These are phyloP conservation scores for Cardiocondyla obscurior DNA, from an alignment of 1,140 invertebrate species.

Conservation along the genomic window DNA sequence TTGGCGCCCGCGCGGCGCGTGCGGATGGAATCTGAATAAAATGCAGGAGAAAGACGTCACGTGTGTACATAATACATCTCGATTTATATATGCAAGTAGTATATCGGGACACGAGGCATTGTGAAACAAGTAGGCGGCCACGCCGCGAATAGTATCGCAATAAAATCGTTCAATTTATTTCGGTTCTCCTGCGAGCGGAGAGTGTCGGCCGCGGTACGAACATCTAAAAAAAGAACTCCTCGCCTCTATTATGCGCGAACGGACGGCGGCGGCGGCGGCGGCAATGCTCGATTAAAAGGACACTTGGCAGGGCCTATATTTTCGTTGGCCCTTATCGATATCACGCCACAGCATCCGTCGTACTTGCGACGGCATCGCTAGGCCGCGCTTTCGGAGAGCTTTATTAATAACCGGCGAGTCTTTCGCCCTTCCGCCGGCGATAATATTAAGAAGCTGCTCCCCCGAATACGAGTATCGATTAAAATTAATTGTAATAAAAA, in stretches of 20 bases:
- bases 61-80: neutral
- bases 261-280: neutral
- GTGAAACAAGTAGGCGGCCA: constrained; percentile 47
- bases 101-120: constrained; percentile 27
- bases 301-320: constrained; percentile 50
- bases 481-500: no score
- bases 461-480: no score
- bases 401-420: constrained; percentile 2
- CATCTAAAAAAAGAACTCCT: constrained; percentile 44
- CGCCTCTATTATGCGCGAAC: constrained; percentile 40
- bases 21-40: constrained; percentile 39
- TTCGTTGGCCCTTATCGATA: constrained; percentile 51
- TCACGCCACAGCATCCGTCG: neutral
- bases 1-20: constrained; percentile 36
- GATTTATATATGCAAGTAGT: neutral
- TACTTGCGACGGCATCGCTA: neutral
- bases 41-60: neutral
- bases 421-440: neutral
- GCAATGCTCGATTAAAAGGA: constrained; percentile 58
- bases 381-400: neutral
- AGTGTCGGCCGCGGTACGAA: constrained; percentile 39
- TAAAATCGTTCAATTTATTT: constrained; percentile 58
- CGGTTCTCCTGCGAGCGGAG: constrained; percentile 33
- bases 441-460: neutral
- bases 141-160: constrained; percentile 49